These are phyloP conservation scores for Melanotaenia maccullochi DNA, from an alignment of 2,797 vertebrate species.

Conservation along the genomic window DNA sequence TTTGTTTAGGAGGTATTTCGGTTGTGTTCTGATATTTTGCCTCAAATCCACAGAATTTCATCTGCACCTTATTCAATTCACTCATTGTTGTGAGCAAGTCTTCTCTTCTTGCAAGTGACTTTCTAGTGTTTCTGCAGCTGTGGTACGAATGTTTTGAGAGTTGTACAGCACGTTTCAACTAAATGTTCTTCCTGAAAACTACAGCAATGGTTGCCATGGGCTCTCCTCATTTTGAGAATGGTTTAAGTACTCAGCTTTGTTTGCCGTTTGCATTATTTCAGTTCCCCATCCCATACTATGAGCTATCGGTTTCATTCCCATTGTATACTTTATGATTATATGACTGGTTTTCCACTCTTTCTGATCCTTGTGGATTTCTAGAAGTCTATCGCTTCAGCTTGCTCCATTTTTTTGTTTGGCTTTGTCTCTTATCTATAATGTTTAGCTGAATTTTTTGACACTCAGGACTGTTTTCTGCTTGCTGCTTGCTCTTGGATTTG, in stretches of 20 bases:
- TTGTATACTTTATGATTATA: background rate
- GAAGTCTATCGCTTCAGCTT: background rate
- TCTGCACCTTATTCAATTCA: too few species aligned
- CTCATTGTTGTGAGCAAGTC: too few species aligned
- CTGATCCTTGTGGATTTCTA: background rate
- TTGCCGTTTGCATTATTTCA: background rate
- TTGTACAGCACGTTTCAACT: background rate
- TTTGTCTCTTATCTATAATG: background rate
- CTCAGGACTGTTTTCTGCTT: background rate
- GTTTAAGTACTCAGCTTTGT: background rate
- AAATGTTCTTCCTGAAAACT: background rate
- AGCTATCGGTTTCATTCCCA: background rate
- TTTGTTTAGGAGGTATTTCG: background rate
- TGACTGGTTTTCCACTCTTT: background rate
- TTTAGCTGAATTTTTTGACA: background rate
- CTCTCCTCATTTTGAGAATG: background rate
- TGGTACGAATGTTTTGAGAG: background rate
- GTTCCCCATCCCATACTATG: background rate
- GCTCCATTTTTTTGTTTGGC: background rate
- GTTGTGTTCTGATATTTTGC: background rate
- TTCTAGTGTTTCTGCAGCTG: conserved; percentile 1
- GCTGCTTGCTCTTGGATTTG: background rate
- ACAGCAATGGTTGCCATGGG: background rate
- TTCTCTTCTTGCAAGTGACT: background rate
- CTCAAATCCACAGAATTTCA: background rate